A percentile compares a stretch with the other conserved stretches of the same genome.
Conservation (phyloP, 2,888 invertebrate genomes). For the Isotomurus palustris region DNA sequence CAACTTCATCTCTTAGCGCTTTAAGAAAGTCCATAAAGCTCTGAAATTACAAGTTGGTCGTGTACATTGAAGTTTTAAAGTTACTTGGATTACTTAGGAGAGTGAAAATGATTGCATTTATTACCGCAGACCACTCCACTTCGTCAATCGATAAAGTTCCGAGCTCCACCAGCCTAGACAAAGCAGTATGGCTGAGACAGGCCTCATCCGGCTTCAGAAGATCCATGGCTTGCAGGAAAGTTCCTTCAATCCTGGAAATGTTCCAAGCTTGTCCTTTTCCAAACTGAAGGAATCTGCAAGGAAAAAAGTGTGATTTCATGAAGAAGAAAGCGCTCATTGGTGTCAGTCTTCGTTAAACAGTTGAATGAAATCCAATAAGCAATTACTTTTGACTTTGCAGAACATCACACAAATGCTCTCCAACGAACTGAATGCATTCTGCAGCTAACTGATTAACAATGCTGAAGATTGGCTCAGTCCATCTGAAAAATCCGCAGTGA, state of each 20-base stretch:
- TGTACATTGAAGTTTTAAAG: slow-evolving; percentile 11
- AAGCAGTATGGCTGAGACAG: slow-evolving; percentile 68
- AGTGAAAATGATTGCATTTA: slow-evolving; percentile 20
- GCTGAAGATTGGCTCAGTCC: slow-evolving; percentile 75
- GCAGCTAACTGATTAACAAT: slow-evolving; percentile 75
- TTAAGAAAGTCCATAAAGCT: slow-evolving; percentile 59
- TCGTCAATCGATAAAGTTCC: slow-evolving; percentile 47
- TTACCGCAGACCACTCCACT: slow-evolving; percentile 49
- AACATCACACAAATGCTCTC: slow-evolving; percentile 71
- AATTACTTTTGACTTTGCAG: slow-evolving; percentile 59
- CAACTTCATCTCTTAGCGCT: slow-evolving; percentile 62
- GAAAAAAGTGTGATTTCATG: not conserved
- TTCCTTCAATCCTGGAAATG: slow-evolving; percentile 60
- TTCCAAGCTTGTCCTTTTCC: slow-evolving; percentile 69
- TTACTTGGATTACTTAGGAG: slow-evolving; percentile 7
- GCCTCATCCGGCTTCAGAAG: slow-evolving; percentile 75
- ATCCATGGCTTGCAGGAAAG: slow-evolving; percentile 71
- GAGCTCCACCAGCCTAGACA: slow-evolving; percentile 49
- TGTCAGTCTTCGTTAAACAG: not conserved
- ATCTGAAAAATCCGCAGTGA: slow-evolving; percentile 16
- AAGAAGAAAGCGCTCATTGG: not conserved
- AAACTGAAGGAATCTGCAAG: slow-evolving; percentile 58
- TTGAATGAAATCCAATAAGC: too few species aligned
- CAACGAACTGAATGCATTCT: slow-evolving; percentile 71
- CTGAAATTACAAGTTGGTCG: slow-evolving; percentile 47